A percentile compares a stretch with the other conserved stretches of the same genome.
Conservation (phyloP, 2,113 vertebrate genomes). For the Hoplias malabaricus region DNA sequence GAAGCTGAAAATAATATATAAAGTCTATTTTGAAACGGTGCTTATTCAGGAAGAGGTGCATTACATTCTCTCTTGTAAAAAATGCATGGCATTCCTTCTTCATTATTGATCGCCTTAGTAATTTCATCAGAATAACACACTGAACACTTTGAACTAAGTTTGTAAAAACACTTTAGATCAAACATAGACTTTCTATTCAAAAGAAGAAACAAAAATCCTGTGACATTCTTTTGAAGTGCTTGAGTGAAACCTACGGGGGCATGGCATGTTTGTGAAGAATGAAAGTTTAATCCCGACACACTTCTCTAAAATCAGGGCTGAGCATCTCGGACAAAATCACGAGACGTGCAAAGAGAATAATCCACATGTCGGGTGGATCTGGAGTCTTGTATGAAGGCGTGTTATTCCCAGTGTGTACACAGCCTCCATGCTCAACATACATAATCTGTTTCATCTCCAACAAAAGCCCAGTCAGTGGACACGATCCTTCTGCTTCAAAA, state of each 20-base stretch:
- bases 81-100: not conserved
- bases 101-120: not conserved
- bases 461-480: conserved; percentile 67
- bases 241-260: conserved; percentile 41
- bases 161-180: conserved; percentile 3
- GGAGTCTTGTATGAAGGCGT: conserved; percentile 49
- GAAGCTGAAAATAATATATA: not conserved
- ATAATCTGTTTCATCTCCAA: conserved; percentile 82
- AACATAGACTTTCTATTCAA: conserved; percentile 6
- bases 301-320: conserved; percentile 68
- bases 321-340: conserved; percentile 59
- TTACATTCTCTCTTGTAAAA: not conserved
- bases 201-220: conserved; percentile 46
- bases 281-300: conserved; percentile 69
- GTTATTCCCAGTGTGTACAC: conserved; percentile 56
- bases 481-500: conserved; percentile 73
- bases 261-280: conserved; percentile 59
- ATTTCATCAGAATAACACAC: not conserved
- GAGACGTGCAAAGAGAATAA: conserved; percentile 58
- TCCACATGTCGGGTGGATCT: conserved; percentile 43
- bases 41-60: not conserved
- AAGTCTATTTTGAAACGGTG: too few relatives aligned
- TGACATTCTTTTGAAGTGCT: conserved; percentile 58
- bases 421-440: conserved; percentile 68
- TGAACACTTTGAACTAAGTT: not conserved